Evolutionary conservation across 2,797 vertebrate genomes (phyloP).

Genomic region (Todus mexicanus): DNA sequence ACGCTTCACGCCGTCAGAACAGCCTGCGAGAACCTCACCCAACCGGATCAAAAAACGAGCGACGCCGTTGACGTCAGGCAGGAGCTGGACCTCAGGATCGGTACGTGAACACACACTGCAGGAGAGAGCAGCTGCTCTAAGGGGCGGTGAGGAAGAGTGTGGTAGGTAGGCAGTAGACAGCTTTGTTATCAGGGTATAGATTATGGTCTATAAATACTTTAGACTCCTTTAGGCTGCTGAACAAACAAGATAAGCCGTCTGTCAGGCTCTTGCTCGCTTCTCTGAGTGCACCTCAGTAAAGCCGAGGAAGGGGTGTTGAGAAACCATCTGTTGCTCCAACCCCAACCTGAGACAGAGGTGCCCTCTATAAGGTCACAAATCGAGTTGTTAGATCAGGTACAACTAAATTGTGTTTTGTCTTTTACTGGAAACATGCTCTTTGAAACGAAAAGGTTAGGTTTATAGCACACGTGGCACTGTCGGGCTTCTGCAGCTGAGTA

Average conservation of each 20-base stretch:
- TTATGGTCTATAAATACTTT: background rate
- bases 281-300: background rate
- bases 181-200: background rate
- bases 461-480: background rate
- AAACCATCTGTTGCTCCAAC: background rate
- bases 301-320: background rate
- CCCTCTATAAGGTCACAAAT: background rate
- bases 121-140: background rate
- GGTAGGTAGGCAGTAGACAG: background rate
- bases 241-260: background rate
- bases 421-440: background rate
- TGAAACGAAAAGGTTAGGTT: background rate
- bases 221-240: background rate
- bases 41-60: constrained; percentile 83
- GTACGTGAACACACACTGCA: constrained; percentile 36
- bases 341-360: background rate
- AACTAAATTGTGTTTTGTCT: background rate
- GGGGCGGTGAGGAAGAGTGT: background rate
- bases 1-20: constrained; percentile 84
- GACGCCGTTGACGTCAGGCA: constrained; percentile 93
- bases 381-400: background rate
- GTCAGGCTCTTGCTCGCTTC: background rate
- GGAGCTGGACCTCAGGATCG: constrained; percentile 94
- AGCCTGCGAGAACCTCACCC: constrained; percentile 88
- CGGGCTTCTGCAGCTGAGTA: background rate